phyloP scores from a whole-genome alignment of 1,140 invertebrate species.

The Dryas iulia region DNA sequence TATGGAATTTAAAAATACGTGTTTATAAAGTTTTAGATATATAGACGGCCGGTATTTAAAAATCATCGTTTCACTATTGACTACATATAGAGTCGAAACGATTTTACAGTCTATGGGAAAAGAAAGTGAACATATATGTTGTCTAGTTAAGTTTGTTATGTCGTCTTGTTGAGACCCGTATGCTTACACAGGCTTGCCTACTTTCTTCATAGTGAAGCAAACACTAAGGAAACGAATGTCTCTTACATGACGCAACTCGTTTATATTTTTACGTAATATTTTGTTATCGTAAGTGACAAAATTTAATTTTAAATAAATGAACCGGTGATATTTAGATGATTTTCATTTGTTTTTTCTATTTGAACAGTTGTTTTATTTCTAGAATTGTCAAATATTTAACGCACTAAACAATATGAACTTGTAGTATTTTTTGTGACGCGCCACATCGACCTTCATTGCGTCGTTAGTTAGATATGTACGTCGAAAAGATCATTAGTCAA shows the following conservation, averaged over 20 bases:
- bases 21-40: neutral
- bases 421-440: neutral
- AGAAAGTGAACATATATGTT: neutral
- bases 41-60: neutral
- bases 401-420: neutral
- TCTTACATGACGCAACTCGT: constrained; percentile 3
- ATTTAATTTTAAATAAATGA: neutral
- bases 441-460: neutral
- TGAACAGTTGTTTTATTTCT: neutral
- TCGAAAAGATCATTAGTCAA: neutral
- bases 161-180: neutral
- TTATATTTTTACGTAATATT: neutral
- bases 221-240: constrained; percentile 9
- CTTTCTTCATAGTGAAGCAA: constrained; percentile 1
- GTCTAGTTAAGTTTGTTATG: constrained; percentile 3
- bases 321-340: too few relatives aligned
- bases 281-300: neutral
- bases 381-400: neutral
- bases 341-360: neutral
- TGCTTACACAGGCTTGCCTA: neutral
- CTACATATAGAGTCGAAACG: neutral
- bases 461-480: neutral
- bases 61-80: too few relatives aligned
- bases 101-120: neutral
- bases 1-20: too few relatives aligned